phyloP scores from a whole-genome alignment of 2,797 vertebrate species.

The Sebastes minor region DNA sequence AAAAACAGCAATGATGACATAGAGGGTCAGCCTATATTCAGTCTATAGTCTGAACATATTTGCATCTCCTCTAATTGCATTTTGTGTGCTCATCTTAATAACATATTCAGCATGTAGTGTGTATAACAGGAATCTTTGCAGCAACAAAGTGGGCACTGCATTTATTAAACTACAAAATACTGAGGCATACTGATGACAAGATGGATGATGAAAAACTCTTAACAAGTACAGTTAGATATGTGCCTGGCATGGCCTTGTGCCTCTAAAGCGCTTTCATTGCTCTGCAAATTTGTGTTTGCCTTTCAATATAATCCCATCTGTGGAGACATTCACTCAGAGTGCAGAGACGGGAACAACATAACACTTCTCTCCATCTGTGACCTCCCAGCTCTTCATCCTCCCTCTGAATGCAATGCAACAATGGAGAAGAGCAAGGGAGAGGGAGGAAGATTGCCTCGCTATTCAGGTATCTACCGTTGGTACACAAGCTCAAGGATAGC shows the following conservation, averaged over 20 bases:
- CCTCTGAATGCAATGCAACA: conserved; percentile 67
- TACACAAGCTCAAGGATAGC: conserved; percentile 74
- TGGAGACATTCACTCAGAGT: conserved; percentile 68
- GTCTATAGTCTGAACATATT: not conserved
- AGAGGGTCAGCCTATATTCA: not conserved
- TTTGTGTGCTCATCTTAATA: not conserved
- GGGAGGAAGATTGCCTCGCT: conserved; percentile 67
- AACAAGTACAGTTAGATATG: conserved; percentile 56
- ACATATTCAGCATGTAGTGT: not conserved
- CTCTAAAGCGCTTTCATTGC: conserved; percentile 65
- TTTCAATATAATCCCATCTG: conserved; percentile 74
- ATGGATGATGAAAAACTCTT: conserved; percentile 31
- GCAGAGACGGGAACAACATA: conserved; percentile 70
- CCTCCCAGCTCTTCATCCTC: conserved; percentile 72
- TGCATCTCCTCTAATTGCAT: not conserved
- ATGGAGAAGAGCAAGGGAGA: conserved; percentile 62
- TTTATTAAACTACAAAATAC: conserved; percentile 22
- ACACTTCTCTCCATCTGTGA: conserved; percentile 80
- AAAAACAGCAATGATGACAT: not conserved
- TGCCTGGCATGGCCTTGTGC: conserved; percentile 62
- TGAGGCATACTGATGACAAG: conserved; percentile 14
- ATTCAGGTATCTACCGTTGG: conserved; percentile 67
- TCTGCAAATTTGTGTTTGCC: conserved; percentile 65
- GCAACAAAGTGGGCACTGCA: not conserved
- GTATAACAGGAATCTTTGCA: not conserved